Base-by-base conservation (phyloP, 1,140 invertebrate species). In the Tetramorium simillimum region DNA sequence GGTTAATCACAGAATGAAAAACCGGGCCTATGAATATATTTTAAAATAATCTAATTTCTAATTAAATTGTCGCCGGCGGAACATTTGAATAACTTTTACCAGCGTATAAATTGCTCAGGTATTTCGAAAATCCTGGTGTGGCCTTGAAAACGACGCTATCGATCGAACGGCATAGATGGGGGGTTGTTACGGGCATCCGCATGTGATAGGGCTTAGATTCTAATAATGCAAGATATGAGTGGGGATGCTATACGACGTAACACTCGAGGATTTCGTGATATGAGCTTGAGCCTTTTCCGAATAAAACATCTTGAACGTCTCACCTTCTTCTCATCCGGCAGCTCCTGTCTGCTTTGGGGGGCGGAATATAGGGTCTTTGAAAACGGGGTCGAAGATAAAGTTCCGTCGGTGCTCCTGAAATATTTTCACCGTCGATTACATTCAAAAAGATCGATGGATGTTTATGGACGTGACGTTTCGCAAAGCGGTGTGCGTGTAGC, bases 191-290 rank as follows among this genome's bases (percentile, higher is more conserved):
- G 24, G 60, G 76, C 28, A 58, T 49, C 78, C 46, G 18, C 51
- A 49, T 53, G 28, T 28, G 87, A 73, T 56, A 58, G 63, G 62
- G 73, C 86, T 90, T 90, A 90, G 87, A 86, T 91, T 92, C 85
- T 90, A 91, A 92, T 92, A 92, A 91, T 89, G 63, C 65, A 82
- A 89, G 87, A 90, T 92, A 90, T 86, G 90, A 91, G 76, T 58
- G 78, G 80, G 80, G 40, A 24, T 62, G 63, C 62, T 49, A 37
- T 70, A 75, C 69, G 49, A 33, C 28, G 67, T 88, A 88, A 82
- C 84, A 85, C 86, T 86, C 85, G 46, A 85, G 77, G 78, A 80
- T 33, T 49, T 62, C 43, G 63, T 40, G 84, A 92, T 91, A 90
- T 91, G 86, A 91, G 88, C 21, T 67, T 49, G 58, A 53, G 76